A percentile compares a stretch with the other conserved stretches of the same genome.
Evolutionary conservation across 1,140 invertebrate genomes (phyloP).

Genomic region (Apis laboriosa): DNA sequence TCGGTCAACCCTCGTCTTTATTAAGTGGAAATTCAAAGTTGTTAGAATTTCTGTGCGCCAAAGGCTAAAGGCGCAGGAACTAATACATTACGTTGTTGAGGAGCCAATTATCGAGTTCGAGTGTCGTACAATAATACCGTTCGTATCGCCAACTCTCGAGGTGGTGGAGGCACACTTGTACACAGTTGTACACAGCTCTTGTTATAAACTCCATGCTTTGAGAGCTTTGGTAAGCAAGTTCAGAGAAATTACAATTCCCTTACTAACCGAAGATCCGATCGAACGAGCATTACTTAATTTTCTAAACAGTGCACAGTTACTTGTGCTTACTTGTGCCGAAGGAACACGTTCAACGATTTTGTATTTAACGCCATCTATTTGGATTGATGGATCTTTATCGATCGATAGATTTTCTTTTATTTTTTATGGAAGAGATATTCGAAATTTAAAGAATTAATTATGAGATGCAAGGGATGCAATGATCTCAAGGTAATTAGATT

Average conservation of each 20-base stretch:
- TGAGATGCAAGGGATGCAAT: too few species aligned
- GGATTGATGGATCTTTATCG: too few species aligned
- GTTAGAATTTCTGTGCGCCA: conserved; percentile 46
- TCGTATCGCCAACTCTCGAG: conserved; percentile 26
- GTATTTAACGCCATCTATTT: too few species aligned
- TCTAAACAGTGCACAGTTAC: background rate
- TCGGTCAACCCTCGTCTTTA: too few species aligned
- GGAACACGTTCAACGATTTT: too few species aligned
- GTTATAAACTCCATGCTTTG: background rate
- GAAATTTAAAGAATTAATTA: too few species aligned
- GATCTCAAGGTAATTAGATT: too few species aligned
- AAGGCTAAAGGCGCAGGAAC: conserved; percentile 39
- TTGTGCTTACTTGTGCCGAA: too few species aligned
- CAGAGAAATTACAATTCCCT: conserved; percentile 34
- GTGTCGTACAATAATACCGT: conserved; percentile 47
- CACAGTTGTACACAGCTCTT: background rate
- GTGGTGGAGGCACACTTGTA: too few species aligned
- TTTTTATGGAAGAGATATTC: too few species aligned
- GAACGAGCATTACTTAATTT: conserved; percentile 10
- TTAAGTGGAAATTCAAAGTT: conserved; percentile 42
- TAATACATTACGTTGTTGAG: conserved; percentile 49
- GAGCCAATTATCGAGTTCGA: conserved; percentile 51
- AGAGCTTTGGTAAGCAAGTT: background rate
- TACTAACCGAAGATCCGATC: background rate
- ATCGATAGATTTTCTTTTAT: too few species aligned